Evolutionary conservation across 2,797 vertebrate species (phyloP).

Genomic region (Galagoides demidoff): DNA sequence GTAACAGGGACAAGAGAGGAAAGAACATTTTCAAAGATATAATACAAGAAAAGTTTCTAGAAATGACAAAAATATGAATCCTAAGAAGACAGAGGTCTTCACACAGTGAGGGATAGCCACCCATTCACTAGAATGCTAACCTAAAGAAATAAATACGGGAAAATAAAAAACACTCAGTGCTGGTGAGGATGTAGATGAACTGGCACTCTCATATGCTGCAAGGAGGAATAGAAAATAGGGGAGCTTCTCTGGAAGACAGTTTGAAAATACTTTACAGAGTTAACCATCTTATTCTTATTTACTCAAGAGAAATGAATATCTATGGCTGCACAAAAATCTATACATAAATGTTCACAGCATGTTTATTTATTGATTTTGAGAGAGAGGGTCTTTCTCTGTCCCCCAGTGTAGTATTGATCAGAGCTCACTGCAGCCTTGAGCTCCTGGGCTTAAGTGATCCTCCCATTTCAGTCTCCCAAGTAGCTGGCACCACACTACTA

Average conservation of each 20-base stretch:
- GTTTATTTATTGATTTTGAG: not conserved
- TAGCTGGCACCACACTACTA: not conserved
- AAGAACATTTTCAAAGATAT: not conserved
- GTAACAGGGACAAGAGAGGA: not conserved
- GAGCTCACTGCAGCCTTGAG: not conserved
- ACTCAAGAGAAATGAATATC: not conserved
- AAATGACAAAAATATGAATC: not conserved
- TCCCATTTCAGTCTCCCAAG: not conserved
- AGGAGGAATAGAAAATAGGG: not conserved
- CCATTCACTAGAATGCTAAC: not conserved
- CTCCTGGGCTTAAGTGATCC: not conserved
- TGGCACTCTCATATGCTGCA: not conserved
- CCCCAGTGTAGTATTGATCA: not conserved
- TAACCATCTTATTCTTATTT: not conserved
- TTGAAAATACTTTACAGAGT: not conserved
- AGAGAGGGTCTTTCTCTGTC: not conserved
- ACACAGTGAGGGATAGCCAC: not conserved
- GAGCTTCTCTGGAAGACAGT: not conserved
- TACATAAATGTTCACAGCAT: not conserved
- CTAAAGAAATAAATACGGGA: not conserved
- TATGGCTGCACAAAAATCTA: not conserved
- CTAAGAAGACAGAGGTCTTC: not conserved
- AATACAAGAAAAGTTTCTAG: conserved; percentile 2
- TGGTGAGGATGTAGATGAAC: not conserved
- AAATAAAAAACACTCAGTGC: not conserved